These are phyloP conservation scores for Tortricodes alternella DNA, from an alignment of 2,888 invertebrate genomes.

Conservation along the genomic window DNA sequence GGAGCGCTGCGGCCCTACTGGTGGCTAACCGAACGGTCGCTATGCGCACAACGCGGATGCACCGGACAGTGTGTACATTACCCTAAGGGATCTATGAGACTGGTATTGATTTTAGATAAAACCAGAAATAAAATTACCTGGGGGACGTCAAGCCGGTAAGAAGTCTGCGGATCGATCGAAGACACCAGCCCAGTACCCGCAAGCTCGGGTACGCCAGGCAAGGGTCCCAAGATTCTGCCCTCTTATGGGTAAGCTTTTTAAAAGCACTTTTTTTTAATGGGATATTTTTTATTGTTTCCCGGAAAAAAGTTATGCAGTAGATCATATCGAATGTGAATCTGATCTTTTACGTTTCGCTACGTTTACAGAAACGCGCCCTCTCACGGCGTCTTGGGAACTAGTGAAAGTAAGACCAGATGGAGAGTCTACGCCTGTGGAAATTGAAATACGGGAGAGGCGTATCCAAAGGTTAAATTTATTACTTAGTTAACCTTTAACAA, in stretches of 20 bases:
- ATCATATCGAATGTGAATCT: too few species aligned
- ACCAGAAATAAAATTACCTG: slow-evolving; percentile 43
- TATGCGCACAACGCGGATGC: too few species aligned
- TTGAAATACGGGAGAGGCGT: slow-evolving; percentile 79
- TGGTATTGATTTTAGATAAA: slow-evolving; percentile 63
- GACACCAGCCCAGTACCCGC: slow-evolving; percentile 40
- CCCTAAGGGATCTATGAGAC: too few species aligned
- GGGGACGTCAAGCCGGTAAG: slow-evolving; percentile 41
- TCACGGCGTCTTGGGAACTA: slow-evolving; percentile 68
- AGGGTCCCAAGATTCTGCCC: slow-evolving; percentile 59
- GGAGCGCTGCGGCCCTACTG: too few species aligned
- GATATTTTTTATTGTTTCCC: background rate
- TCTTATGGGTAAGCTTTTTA: slow-evolving; percentile 51
- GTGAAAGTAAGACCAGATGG: slow-evolving; percentile 61
- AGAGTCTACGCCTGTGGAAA: slow-evolving; percentile 76
- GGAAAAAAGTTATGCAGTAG: background rate
- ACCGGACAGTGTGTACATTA: too few species aligned
- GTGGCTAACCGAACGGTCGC: too few species aligned
- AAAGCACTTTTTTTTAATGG: background rate
- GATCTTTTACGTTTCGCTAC: background rate
- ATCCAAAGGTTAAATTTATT: slow-evolving; percentile 70
- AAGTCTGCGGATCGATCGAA: slow-evolving; percentile 42
- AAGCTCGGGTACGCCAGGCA: slow-evolving; percentile 49
- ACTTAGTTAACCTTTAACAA: too few species aligned
- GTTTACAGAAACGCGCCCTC: slow-evolving; percentile 58